Conservation (phyloP, 2,888 invertebrate species). For the Nomada goodeniana region DNA sequence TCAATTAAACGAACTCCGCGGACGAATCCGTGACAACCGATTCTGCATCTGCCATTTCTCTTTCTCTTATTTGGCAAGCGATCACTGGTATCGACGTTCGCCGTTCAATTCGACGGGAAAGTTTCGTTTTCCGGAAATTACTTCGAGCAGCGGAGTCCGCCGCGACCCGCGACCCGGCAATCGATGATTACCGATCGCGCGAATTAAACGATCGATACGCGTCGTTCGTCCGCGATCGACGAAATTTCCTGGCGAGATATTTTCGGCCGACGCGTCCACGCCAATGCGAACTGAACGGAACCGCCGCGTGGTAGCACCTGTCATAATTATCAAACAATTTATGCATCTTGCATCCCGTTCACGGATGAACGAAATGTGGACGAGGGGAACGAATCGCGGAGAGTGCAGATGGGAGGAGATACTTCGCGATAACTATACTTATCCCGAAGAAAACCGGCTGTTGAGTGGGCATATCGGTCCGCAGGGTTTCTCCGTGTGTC, state of each 20-base stretch:
- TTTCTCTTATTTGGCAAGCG: neutral
- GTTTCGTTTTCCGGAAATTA: neutral
- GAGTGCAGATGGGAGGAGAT: slow-evolving; percentile 53
- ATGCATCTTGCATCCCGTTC: slow-evolving; percentile 33
- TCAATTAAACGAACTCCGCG: slow-evolving; percentile 76
- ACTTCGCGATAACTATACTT: slow-evolving; percentile 47
- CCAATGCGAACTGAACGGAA: slow-evolving; percentile 42
- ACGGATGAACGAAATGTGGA: neutral
- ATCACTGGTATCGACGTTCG: no score
- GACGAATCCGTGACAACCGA: slow-evolving; percentile 70
- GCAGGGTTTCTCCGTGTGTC: slow-evolving; percentile 64
- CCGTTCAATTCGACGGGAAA: no score
- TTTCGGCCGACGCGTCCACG: slow-evolving; percentile 9
- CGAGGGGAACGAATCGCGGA: neutral
- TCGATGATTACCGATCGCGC: no score
- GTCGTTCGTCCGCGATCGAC: no score
- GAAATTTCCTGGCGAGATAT: no score
- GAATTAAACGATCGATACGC: no score
- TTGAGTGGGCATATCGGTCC: slow-evolving; percentile 52
- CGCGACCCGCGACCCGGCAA: no score
- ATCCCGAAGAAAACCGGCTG: slow-evolving; percentile 40
- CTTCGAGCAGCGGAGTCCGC: no score
- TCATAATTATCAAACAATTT: slow-evolving; percentile 58
- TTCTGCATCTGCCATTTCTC: slow-evolving; percentile 68
- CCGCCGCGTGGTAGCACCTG: slow-evolving; percentile 53